These are phyloP conservation scores for Galagoides demidoff DNA, from an alignment of 2,797 vertebrate species.

Conservation along the genomic window DNA sequence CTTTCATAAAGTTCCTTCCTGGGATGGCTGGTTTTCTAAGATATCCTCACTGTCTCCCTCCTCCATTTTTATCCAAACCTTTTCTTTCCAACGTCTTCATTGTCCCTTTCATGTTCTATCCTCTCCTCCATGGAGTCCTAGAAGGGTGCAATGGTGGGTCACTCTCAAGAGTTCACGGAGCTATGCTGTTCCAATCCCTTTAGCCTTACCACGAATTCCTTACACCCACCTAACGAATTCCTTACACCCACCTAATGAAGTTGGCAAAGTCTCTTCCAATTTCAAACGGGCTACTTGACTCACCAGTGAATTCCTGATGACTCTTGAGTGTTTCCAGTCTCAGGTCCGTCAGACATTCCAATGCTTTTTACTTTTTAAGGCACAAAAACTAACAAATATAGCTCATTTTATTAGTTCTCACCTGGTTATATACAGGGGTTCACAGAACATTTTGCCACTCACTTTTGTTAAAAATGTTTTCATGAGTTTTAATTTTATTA, in stretches of 20 bases:
- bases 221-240: no score
- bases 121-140: background rate
- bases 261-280: background rate
- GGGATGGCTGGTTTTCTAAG: background rate
- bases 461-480: conserved; percentile 47
- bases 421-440: background rate
- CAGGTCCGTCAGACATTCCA: background rate
- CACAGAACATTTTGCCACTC: background rate
- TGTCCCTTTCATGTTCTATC: background rate
- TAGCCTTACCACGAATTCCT: background rate
- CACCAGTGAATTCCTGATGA: background rate
- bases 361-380: background rate
- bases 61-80: background rate
- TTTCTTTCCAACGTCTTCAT: background rate
- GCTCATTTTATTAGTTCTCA: conserved; percentile 19
- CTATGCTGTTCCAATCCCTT: background rate
- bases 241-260: background rate
- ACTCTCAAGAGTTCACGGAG: background rate
- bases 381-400: background rate
- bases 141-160: background rate
- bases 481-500: conserved; percentile 27
- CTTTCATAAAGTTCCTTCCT: conserved; percentile 44
- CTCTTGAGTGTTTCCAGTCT: background rate
- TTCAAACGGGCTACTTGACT: conserved; percentile 23
- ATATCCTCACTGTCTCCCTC: background rate